Evolutionary conservation across 2,797 vertebrate genomes (phyloP), one percentile per base, ranked within the genome.

Genomic region (Lagodon rhomboides): DNA sequence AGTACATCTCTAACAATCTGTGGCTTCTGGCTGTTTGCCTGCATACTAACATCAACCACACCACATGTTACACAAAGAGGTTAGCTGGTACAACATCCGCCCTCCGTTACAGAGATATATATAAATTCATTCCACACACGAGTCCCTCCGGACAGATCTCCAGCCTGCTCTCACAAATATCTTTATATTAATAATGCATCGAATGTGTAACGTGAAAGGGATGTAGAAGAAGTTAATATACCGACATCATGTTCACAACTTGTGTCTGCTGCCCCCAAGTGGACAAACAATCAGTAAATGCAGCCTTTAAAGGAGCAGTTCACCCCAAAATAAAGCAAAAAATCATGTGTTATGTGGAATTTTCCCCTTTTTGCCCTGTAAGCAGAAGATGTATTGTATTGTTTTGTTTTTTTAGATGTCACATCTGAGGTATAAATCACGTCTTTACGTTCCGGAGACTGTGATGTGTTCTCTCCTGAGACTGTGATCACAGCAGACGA

Each of bases 1-100:
- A 15, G 12, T 18, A 12, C 18, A 49, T 69, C 54, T 56, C 66
- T 54, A 4, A 49, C 49, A 12, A 46, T 27, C 16, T 41, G 54
- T 55, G 18, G 58, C 17, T 60, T 56, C 18, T 71, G 66, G 71
- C 30, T 43, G 12, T 59, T 67, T 68, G 34, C 71, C 63, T 0
- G 5, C 23, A 68, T 38, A 15, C 34, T 20, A 18, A 44, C 53
- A 43, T 46, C 23, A 62, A 44, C 9, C 13, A 2, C 56, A 22
- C 22, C n/a, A 8, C 23, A 27, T 6, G 43, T 41, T 10, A 30
- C n/a, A 7, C 20, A 58, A 12, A 41, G 23, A 22, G 38, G 23
- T n/a, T 7, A 53, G 4, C 60, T 46, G 1, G 5, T 51, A 34
- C 58, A 13, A 53, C 38, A 38, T 46, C 34, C 51, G 23, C 3